Conservation (phyloP, 2,888 invertebrate species). For the Hirudinaria manillensis region DNA sequence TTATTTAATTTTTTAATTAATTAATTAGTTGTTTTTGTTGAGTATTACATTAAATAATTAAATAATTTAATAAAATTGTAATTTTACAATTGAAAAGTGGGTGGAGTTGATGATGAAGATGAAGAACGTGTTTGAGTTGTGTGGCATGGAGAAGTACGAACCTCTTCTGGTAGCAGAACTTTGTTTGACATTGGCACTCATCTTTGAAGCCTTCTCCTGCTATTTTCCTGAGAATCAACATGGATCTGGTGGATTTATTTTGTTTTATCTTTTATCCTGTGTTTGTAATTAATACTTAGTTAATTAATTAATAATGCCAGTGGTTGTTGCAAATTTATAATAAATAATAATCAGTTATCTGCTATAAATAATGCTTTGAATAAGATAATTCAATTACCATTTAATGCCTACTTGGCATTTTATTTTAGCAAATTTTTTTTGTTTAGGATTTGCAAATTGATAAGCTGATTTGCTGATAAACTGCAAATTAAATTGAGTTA, state of each 20-base stretch:
- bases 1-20: too few relatives aligned
- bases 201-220: not conserved
- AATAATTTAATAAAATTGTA: not conserved
- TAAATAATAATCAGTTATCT: too few relatives aligned
- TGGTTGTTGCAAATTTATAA: too few relatives aligned
- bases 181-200: not conserved
- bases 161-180: not conserved
- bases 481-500: too few relatives aligned
- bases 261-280: too few relatives aligned
- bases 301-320: too few relatives aligned
- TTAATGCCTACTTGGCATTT: not conserved
- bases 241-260: not conserved
- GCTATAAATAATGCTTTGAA: too few relatives aligned
- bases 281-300: too few relatives aligned
- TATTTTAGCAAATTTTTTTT: too few relatives aligned
- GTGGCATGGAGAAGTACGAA: not conserved
- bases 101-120: not conserved
- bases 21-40: not conserved
- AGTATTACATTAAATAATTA: too few relatives aligned
- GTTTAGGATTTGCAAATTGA: too few relatives aligned
- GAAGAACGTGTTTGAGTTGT: conserved; percentile 1
- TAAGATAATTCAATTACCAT: not conserved
- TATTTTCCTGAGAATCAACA: conserved; percentile 16
- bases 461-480: too few relatives aligned
- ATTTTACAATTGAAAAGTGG: not conserved